These are phyloP conservation scores for Cephonodes hylas DNA, from an alignment of 2,888 invertebrate genomes.

Conservation along the genomic window DNA sequence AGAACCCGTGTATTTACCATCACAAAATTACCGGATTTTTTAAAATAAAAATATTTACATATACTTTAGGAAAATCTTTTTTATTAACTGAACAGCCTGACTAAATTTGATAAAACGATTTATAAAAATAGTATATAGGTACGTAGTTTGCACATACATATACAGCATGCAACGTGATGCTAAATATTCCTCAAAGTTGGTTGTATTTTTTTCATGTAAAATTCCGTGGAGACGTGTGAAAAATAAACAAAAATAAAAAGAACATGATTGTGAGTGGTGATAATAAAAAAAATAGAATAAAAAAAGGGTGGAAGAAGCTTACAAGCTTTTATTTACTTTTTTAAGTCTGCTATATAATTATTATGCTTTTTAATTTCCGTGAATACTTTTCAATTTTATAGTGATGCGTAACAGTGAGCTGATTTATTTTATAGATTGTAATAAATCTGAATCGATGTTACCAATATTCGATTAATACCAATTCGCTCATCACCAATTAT, in stretches of 20 bases:
- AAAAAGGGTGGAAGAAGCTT: too few species aligned
- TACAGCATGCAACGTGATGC: conserved; percentile 46
- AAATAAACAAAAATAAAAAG: conserved; percentile 30
- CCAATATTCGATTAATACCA: background rate
- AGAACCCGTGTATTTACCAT: too few species aligned
- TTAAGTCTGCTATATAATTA: too few species aligned
- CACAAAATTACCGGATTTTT: too few species aligned
- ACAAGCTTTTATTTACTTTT: too few species aligned
- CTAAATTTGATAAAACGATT: background rate
- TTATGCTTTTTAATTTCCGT: too few species aligned
- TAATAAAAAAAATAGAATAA: background rate
- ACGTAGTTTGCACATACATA: conserved; percentile 21
- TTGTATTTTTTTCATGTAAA: conserved; percentile 23
- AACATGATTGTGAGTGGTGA: background rate
- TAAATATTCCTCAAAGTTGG: conserved; percentile 72
- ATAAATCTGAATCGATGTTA: background rate
- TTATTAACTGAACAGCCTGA: too few species aligned
- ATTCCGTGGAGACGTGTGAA: background rate
- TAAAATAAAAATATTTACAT: too few species aligned
- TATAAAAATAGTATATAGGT: background rate
- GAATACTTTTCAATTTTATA: too few species aligned
- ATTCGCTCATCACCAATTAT: too few species aligned
- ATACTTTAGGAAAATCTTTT: too few species aligned
- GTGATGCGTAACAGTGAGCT: too few species aligned
- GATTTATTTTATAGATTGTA: conserved; percentile 26